Conservation (phyloP, 2,888 invertebrate genomes). For the Latrodectus elegans region DNA sequence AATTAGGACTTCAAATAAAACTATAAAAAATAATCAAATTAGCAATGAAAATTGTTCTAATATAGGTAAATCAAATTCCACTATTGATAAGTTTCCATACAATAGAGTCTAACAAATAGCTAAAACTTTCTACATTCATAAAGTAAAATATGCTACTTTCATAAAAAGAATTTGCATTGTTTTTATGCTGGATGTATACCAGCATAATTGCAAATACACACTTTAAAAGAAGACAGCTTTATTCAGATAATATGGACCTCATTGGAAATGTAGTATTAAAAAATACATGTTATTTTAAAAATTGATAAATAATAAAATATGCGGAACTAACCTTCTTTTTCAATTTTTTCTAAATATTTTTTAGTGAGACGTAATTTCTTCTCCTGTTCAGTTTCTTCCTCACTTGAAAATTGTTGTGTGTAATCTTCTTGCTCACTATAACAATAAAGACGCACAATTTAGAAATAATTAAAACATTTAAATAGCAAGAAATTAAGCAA, state of each 20-base stretch:
- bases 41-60: too few species aligned
- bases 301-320: not conserved
- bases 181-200: too few species aligned
- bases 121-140: too few species aligned
- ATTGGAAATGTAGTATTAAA: too few species aligned
- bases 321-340: conserved; percentile 80
- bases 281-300: not conserved
- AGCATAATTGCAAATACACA: not conserved
- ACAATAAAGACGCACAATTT: not conserved
- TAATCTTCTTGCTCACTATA: conserved; percentile 23
- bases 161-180: too few species aligned
- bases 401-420: conserved; percentile 49
- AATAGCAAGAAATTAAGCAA: not conserved
- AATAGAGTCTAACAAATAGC: too few species aligned
- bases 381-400: conserved; percentile 87
- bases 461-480: not conserved
- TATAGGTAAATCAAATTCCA: too few species aligned
- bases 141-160: not conserved
- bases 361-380: conserved; percentile 92
- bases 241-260: not conserved
- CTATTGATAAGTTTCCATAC: too few species aligned
- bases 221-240: not conserved
- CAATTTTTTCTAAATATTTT: conserved; percentile 89
- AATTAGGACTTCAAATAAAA: too few species aligned
- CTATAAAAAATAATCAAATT: too few species aligned